Evolutionary conservation across 2,888 invertebrate genomes (phyloP), one percentile per base, ranked within the genome.

Genomic region (Cephus rjabovi): DNA sequence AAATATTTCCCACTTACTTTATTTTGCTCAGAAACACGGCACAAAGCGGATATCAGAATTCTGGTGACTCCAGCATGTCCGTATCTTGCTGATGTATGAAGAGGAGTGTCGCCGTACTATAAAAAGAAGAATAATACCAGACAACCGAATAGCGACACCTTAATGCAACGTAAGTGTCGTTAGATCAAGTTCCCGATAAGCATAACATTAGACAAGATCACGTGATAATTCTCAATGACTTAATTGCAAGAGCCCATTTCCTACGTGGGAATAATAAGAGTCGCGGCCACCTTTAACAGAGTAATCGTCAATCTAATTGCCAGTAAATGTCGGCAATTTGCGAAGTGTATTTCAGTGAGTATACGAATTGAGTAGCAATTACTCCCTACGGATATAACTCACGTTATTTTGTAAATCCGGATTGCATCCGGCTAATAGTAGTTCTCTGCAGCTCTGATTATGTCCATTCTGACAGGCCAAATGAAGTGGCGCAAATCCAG

Each of bases 61-160:
- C 98, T 94, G 0, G 98, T 97, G 80, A 98, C 98, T 3, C 98
- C 98, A 0, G 98, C 98, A 92, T 99, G 99, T 0, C 98, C 98
- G 91, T 99, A 98, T 34, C 98, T 94, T 9, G 98, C 97, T 1
- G 98, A 97, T 4, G 98, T 98, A 92, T 99, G 98, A 35, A 99
- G 93, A 0, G 98, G 95, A 0, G 98, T 98, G 90, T 98, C 98
- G 9, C 98, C 98, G 91, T 98, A 98, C 97, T 97, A 93, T 75
- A 85, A 87, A 76, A 75, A 79, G 70, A 34, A 40, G 40, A 40
- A 56, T 23, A 56, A 56, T 56, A 2, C 0, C 56, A 23, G 23
- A 56, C 56, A 56, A 56, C 15, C 23, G 6, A 56, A 56, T 56
- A 56, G 23, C 56, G 56, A 56, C 23, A 15, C 23, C 23, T 23